A percentile compares a stretch with the other conserved stretches of the same genome.
These are phyloP conservation scores for Emydura subglobosa DNA, from an alignment of 2,113 vertebrate species.

Conservation along the genomic window DNA sequence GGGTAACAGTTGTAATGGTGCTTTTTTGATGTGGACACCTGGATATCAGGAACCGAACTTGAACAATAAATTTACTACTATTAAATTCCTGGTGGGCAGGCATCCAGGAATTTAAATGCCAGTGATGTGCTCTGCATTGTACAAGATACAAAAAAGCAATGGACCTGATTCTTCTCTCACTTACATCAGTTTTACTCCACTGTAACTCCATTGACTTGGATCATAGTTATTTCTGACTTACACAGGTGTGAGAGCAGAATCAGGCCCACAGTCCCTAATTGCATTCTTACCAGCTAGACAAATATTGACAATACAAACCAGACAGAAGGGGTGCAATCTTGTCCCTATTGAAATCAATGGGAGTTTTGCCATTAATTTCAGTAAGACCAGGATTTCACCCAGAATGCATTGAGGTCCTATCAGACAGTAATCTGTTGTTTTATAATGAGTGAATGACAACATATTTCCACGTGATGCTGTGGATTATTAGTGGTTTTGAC, in stretches of 20 bases:
- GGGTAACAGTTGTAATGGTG: not conserved
- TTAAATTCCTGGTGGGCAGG: not conserved
- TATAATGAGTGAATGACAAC: not conserved
- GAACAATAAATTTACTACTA: not conserved
- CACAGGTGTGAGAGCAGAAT: not conserved
- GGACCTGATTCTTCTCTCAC: conserved; percentile 26
- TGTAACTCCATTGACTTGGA: conserved; percentile 41
- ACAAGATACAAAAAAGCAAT: not conserved
- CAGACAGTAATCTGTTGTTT: not conserved
- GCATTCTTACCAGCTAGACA: not conserved
- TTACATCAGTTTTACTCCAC: conserved; percentile 44
- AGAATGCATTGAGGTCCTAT: not conserved
- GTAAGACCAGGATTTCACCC: conserved; percentile 7
- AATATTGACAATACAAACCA: not conserved
- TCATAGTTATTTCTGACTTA: conserved; percentile 50
- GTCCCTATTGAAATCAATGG: conserved; percentile 8
- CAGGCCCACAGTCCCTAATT: conserved; percentile 31
- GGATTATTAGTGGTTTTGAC: not conserved
- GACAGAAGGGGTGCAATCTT: conserved; percentile 12
- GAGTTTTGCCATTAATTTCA: conserved; percentile 24
- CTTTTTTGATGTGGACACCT: conserved; percentile 23
- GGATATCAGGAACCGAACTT: conserved; percentile 6
- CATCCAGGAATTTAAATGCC: conserved; percentile 23
- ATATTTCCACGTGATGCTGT: not conserved
- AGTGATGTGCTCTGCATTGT: conserved; percentile 26